Percentiles rank a stretch among this genome's conserved stretches.
phyloP scores from a whole-genome alignment of 2,797 vertebrate genomes.

The Characodon lateralis region DNA sequence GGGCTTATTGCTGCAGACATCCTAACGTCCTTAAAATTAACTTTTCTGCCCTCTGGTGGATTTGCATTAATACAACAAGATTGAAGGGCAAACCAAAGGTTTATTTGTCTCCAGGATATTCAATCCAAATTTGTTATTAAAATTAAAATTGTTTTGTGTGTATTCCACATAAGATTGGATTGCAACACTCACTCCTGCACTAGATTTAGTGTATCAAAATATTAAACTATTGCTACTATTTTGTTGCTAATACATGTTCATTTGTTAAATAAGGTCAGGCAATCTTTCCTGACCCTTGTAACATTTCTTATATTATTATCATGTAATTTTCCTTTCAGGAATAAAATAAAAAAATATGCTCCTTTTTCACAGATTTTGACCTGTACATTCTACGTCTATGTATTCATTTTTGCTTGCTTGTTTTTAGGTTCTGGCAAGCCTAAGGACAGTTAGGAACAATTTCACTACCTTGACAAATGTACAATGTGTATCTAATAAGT shows the following conservation, averaged over 20 bases:
- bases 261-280: neutral
- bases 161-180: neutral
- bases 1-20: neutral
- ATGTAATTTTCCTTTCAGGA: neutral
- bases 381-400: neutral
- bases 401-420: neutral
- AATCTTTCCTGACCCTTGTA: neutral
- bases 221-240: too few species aligned
- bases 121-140: neutral
- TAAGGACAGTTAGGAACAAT: conserved; percentile 94
- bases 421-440: conserved; percentile 91
- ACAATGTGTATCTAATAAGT: conserved; percentile 90
- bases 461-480: conserved; percentile 93
- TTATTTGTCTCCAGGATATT: neutral
- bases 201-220: neutral
- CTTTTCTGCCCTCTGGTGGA: conserved; percentile 46
- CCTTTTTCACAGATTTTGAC: neutral
- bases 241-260: neutral
- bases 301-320: neutral
- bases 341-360: neutral
- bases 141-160: neutral
- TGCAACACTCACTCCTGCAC: neutral
- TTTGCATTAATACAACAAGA: neutral
- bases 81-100: neutral
- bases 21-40: neutral